These are phyloP conservation scores for Sanderia malayensis DNA, from an alignment of 30 jellyfish, hydroid and myxozoan genomes.

Conservation along the genomic window DNA sequence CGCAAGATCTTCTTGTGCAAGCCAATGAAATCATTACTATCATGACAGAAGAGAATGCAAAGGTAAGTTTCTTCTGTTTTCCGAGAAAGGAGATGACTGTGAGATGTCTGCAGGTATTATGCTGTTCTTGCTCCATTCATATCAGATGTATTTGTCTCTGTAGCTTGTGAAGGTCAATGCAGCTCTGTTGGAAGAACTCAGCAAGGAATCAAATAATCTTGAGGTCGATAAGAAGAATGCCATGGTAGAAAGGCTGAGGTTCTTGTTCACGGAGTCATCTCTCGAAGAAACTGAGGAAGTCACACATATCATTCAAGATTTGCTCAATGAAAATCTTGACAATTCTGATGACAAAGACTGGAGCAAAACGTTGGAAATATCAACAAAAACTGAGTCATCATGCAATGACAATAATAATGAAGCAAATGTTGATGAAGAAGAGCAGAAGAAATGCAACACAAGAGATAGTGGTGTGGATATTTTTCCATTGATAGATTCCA, in stretches of 20 bases:
- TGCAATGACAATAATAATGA: neutral
- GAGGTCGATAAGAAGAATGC: conserved; percentile 1
- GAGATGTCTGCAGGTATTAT: too few species aligned
- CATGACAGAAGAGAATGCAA: conserved; percentile 52
- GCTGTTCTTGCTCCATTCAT: too few species aligned
- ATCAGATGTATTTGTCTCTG: too few species aligned
- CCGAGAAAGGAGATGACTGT: too few species aligned
- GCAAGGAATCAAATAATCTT: conserved; percentile 3
- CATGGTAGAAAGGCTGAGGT: conserved; percentile 22
- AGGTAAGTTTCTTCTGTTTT: conserved; percentile 20
- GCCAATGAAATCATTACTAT: conserved; percentile 53
- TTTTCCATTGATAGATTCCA: conserved; percentile 6
- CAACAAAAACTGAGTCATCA: neutral
- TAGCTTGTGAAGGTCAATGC: conserved; percentile 53
- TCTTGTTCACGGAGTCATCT: conserved; percentile 32
- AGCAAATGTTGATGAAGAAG: neutral
- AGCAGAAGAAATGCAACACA: neutral
- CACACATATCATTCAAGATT: conserved; percentile 28
- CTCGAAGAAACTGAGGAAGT: conserved; percentile 6
- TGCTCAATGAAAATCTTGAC: conserved; percentile 11
- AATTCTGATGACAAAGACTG: neutral
- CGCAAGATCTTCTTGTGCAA: conserved; percentile 52
- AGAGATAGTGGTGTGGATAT: conserved; percentile 65
- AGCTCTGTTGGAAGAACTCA: conserved; percentile 41
- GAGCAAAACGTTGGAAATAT: neutral